A percentile compares a stretch with the other conserved stretches of the same genome.
These are phyloP conservation scores for Poliocrania exsul DNA, from an alignment of 2,797 vertebrate species.

Conservation along the genomic window DNA sequence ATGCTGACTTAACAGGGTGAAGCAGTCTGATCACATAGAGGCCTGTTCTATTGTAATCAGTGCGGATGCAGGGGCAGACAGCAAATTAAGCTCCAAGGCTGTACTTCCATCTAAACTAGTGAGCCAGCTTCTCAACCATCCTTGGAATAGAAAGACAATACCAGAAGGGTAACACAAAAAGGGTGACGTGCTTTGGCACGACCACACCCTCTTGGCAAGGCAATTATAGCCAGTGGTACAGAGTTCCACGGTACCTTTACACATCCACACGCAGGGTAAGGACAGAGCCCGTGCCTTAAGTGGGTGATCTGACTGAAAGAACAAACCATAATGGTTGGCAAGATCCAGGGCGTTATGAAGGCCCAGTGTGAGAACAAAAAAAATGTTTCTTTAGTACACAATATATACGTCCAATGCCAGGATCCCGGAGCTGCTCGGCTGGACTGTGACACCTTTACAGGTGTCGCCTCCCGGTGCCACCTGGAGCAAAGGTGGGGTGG, in stretches of 20 bases:
- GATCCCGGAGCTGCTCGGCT: not conserved
- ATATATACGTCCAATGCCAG: accelerated
- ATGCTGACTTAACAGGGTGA: not conserved
- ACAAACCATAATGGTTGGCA: not conserved
- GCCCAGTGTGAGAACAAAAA: not conserved
- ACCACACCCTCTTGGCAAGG: conserved; percentile 39
- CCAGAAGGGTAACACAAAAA: conserved; percentile 13
- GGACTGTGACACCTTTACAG: not conserved
- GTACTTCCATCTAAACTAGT: not conserved
- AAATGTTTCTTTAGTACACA: accelerated
- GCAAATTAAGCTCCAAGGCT: not conserved
- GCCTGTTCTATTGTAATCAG: not conserved
- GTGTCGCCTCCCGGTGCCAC: not conserved
- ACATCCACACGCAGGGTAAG: not conserved
- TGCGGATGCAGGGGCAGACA: not conserved
- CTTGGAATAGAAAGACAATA: not conserved
- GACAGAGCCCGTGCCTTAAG: not conserved
- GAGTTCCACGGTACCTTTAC: not conserved
- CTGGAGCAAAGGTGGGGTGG: not conserved
- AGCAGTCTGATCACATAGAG: not conserved
- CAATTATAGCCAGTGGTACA: not conserved
- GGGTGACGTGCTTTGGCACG: not conserved
- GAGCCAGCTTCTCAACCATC: not conserved
- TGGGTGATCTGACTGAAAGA: not conserved
- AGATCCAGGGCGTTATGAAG: not conserved